These are phyloP conservation scores for Mormyrus lacerda DNA, from an alignment of 2,113 vertebrate species.

Conservation along the genomic window DNA sequence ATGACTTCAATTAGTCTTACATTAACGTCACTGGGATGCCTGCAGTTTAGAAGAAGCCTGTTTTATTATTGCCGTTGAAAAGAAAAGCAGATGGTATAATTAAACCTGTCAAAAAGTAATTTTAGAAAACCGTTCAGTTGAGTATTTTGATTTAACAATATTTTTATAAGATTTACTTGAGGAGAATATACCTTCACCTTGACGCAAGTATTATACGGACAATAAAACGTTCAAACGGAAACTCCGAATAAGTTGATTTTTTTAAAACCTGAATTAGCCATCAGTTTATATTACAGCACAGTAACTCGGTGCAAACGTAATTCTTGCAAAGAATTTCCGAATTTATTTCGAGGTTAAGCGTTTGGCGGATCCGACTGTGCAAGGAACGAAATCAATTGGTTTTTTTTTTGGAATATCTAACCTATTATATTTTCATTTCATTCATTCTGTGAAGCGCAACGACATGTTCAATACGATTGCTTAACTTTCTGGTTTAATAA, in stretches of 20 bases:
- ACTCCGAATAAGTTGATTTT: not conserved
- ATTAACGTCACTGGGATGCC: not conserved
- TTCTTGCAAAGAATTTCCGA: not conserved
- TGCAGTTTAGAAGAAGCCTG: not conserved
- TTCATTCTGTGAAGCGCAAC: not conserved
- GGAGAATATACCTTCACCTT: not conserved
- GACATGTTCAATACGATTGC: not conserved
- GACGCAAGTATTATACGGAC: not conserved
- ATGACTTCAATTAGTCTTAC: not conserved
- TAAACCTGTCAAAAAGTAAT: not conserved
- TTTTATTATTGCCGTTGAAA: not conserved
- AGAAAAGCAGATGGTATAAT: not conserved
- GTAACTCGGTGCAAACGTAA: not conserved
- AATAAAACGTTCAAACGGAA: not conserved
- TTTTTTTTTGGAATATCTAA: not conserved
- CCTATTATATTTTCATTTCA: not conserved
- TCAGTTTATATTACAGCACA: not conserved
- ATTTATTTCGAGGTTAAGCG: not conserved
- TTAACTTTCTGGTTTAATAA: not conserved
- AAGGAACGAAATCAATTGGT: not conserved
- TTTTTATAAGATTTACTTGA: not conserved
- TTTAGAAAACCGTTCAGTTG: not conserved
- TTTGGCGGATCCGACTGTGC: not conserved
- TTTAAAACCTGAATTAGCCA: not conserved
- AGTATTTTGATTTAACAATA: not conserved